Percentiles rank a stretch among this genome's conserved stretches.
Evolutionary conservation across 2,888 invertebrate species (phyloP).

Genomic region (Amitus sp.): DNA sequence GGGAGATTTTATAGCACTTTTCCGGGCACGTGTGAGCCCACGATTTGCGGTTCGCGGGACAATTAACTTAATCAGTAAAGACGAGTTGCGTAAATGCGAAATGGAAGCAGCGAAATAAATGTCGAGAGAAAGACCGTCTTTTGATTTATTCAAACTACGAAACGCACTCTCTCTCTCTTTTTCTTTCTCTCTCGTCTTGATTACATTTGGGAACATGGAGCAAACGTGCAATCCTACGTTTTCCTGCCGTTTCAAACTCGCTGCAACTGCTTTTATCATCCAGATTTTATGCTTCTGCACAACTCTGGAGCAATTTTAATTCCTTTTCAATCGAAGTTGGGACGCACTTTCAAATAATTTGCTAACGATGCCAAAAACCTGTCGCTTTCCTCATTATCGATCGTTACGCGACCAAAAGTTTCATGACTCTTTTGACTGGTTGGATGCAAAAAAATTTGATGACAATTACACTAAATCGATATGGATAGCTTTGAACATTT

Average conservation of each 20-base stretch:
- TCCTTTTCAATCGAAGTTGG: slow-evolving; percentile 38
- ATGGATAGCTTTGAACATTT: no score
- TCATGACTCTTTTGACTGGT: no score
- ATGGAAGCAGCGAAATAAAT: neutral
- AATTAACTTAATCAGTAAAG: no score
- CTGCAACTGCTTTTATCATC: slow-evolving; percentile 32
- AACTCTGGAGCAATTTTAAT: slow-evolving; percentile 34
- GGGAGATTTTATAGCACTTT: neutral
- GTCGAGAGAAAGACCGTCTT: neutral
- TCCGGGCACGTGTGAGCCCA: no score
- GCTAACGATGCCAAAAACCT: no score
- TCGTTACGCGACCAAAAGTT: no score
- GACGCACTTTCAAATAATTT: no score
- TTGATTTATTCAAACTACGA: neutral
- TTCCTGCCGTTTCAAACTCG: slow-evolving; percentile 22
- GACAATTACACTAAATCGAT: no score
- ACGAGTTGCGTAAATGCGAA: no score
- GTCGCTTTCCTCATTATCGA: no score
- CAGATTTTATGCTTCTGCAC: slow-evolving; percentile 30
- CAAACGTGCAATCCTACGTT: slow-evolving; percentile 6
- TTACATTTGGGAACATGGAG: neutral
- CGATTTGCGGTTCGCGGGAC: no score
- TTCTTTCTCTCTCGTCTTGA: slow-evolving; percentile 1
- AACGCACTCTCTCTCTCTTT: neutral
- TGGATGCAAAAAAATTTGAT: no score